Conservation (phyloP, 2,888 invertebrate genomes). For the Tinea semifulvella region DNA sequence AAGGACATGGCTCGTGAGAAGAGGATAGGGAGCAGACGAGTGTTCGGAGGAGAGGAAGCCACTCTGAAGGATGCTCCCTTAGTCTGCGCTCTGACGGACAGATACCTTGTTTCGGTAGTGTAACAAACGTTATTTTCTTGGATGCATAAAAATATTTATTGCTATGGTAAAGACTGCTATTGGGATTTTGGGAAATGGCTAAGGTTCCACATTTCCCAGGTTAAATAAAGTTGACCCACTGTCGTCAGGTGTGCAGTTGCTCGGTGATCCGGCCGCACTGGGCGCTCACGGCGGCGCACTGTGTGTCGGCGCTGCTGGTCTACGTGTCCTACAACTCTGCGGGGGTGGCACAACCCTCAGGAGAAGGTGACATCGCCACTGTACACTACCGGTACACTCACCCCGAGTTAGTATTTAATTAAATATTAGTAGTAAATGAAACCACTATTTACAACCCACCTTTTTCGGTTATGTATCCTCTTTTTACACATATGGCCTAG, state of each 20-base stretch:
- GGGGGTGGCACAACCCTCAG: constrained; percentile 24
- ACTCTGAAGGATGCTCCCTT: constrained; percentile 28
- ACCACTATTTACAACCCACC: background rate
- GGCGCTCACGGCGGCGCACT: constrained; percentile 54
- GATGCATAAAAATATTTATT: too few relatives aligned
- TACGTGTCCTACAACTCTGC: constrained; percentile 43
- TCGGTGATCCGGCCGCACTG: constrained; percentile 38
- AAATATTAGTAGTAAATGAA: background rate
- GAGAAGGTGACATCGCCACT: constrained; percentile 29
- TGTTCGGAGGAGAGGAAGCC: constrained; percentile 39
- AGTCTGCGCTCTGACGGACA: constrained; percentile 36
- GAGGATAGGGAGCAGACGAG: constrained; percentile 28
- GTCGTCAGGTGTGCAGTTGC: constrained; percentile 34
- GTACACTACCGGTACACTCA: constrained; percentile 41
- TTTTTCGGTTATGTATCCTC: background rate
- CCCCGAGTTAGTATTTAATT: constrained; percentile 33
- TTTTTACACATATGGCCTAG: background rate
- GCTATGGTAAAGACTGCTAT: too few relatives aligned
- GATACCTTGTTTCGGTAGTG: constrained; percentile 28
- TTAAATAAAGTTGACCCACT: background rate
- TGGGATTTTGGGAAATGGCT: too few relatives aligned
- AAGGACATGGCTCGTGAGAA: constrained; percentile 14
- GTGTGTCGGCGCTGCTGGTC: constrained; percentile 33
- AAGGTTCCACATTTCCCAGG: too few relatives aligned
- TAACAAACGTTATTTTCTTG: too few relatives aligned